Evolutionary conservation across 2,888 invertebrate genomes (phyloP), one percentile per base, ranked within the genome.

Genomic region (Stratiomys singularior): DNA sequence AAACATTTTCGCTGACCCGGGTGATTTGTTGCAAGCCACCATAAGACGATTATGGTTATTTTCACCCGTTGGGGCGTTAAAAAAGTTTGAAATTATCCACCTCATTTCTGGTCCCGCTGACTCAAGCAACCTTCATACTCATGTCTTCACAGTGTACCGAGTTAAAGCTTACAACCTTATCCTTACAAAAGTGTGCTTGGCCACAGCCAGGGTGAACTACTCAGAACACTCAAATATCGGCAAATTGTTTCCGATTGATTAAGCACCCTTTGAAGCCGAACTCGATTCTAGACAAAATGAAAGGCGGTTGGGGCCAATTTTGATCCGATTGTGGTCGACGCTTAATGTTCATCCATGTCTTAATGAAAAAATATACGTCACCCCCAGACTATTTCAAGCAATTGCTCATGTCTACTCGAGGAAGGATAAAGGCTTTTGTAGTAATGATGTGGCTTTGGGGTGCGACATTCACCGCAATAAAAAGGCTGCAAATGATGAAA

Each of bases 181-280:
- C 52, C 4, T 15, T 15, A 52, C 52, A 52, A 18, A 13, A 4
- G 52, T 52, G 7, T 4, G 11, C 23, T 13, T 60, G 21, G 4
- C 11, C 23, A 60, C 25, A 21, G 11, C 23, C 13, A n/a, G 11
- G 21, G 9, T 60, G 23, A 60, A 21, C 27, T 60, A 11, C 25
- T 64, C 3, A 18, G 52, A 23, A 23, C 28, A 15, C 15, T 64
- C 25, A 25, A 28, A 28, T 13, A 28, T 28, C 64, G 28, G 81
- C 80, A 81, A 82, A 82, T 81, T 81, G 80, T 78, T 82, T 82
- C 82, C 82, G 81, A 81, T 78, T 82, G 81, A 82, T 82, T 82
- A 81, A 80, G 78, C 81, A 81, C 79, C 81, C 79, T 76, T 78
- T 80, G 63, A 76, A 69, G 58, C 27, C 15, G 23, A 15, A 18